Conservation (phyloP, 2,888 invertebrate species). For the Flabesymbios commensalis region DNA sequence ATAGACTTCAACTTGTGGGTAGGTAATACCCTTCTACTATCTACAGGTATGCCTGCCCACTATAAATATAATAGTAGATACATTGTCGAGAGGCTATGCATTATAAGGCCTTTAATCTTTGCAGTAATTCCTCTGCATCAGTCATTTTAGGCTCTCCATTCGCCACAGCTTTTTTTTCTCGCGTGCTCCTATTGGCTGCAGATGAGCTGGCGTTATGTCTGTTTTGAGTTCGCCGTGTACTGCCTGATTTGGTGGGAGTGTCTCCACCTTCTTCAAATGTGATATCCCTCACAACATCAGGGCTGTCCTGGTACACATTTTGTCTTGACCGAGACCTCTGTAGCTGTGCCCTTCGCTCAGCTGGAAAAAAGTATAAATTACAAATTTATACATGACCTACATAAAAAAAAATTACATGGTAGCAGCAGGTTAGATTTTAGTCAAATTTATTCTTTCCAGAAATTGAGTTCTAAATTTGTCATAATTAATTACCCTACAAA, state of each 20-base stretch:
- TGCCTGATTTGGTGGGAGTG: not conserved
- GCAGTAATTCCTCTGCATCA: slow-evolving; percentile 52
- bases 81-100: too few relatives aligned
- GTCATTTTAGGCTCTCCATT: slow-evolving; percentile 32
- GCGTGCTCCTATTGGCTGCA: not conserved
- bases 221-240: not conserved
- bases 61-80: too few relatives aligned
- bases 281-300: slow-evolving; percentile 47
- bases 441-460: not conserved
- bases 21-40: too few relatives aligned
- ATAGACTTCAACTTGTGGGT: too few relatives aligned
- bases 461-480: not conserved
- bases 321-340: slow-evolving; percentile 81
- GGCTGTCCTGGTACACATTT: slow-evolving; percentile 43
- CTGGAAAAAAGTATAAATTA: slow-evolving; percentile 63
- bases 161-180: not conserved
- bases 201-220: not conserved
- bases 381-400: not conserved
- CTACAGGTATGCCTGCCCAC: too few relatives aligned
- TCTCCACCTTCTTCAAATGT: slow-evolving; percentile 50
- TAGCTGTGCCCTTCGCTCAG: slow-evolving; percentile 87
- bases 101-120: slow-evolving; percentile 16
- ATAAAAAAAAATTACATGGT: not conserved
- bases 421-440: not conserved
- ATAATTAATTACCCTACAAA: too few relatives aligned